These are phyloP conservation scores for Biston betularia DNA, from an alignment of 2,888 invertebrate species.

Conservation along the genomic window DNA sequence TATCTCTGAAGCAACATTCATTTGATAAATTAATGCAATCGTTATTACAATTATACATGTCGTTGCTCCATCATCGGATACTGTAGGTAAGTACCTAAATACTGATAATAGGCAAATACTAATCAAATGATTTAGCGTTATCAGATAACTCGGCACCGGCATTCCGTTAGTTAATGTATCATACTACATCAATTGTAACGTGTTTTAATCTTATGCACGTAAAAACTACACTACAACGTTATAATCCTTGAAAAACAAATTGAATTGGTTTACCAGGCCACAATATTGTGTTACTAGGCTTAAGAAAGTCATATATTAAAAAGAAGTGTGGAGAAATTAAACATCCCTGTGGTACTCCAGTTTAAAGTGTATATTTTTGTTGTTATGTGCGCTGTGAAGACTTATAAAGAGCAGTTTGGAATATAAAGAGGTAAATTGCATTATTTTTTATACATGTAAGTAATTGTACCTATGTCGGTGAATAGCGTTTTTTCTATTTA, in stretches of 20 bases:
- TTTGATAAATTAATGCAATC: not conserved
- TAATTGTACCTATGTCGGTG: not conserved
- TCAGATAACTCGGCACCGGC: slow-evolving; percentile 53
- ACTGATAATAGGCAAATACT: slow-evolving; percentile 56
- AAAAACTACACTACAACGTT: not conserved
- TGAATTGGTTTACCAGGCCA: too few relatives aligned
- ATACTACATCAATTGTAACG: slow-evolving; percentile 22
- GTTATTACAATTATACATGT: slow-evolving; percentile 15
- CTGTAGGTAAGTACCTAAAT: slow-evolving; percentile 33
- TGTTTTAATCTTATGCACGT: not conserved
- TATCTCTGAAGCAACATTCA: not conserved
- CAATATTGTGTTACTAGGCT: too few relatives aligned
- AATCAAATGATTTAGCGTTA: slow-evolving; percentile 55
- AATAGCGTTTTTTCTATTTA: not conserved
- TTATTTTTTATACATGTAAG: not conserved
- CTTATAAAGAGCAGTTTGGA: not conserved
- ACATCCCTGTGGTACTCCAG: slow-evolving; percentile 21
- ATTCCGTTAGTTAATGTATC: slow-evolving; percentile 38
- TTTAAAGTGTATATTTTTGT: slow-evolving; percentile 1
- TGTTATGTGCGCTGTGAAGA: not conserved
- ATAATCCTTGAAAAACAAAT: too few relatives aligned
- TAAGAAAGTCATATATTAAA: slow-evolving; percentile 1
- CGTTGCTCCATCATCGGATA: slow-evolving; percentile 42
- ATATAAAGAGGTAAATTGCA: not conserved
- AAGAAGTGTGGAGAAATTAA: slow-evolving; percentile 15